Conservation (phyloP, 2,113 vertebrate species). For the Pithys albifrons region DNA sequence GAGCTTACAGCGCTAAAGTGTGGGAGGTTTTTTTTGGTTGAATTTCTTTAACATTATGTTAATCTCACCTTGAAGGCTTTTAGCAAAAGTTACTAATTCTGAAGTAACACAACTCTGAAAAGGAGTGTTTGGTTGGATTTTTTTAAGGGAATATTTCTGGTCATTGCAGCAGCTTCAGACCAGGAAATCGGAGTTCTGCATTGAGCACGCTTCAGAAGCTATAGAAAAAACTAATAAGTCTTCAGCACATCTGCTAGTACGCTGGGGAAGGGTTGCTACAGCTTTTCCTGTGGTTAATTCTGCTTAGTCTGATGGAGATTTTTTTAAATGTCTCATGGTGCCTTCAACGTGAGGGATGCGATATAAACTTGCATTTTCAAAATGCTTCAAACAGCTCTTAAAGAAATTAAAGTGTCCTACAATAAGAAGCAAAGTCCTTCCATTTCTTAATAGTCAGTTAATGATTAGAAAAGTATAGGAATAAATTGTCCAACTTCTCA, state of each 20-base stretch:
- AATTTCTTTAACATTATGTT: neutral
- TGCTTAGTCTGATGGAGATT: neutral
- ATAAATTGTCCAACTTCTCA: neutral
- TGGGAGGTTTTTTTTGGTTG: accelerated
- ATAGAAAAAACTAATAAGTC: neutral
- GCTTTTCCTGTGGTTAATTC: neutral
- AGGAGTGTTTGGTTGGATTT: neutral
- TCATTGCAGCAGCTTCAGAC: neutral
- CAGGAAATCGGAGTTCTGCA: neutral
- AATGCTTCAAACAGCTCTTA: neutral
- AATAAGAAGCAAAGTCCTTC: neutral
- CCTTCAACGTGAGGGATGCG: neutral
- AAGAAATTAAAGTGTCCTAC: neutral
- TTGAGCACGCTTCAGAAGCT: neutral
- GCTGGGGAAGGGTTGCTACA: neutral
- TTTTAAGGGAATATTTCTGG: neutral
- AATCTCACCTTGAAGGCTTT: neutral
- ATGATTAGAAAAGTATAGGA: neutral
- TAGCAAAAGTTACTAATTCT: neutral
- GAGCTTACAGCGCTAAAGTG: neutral
- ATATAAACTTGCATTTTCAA: neutral
- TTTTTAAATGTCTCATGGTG: neutral
- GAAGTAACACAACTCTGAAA: neutral
- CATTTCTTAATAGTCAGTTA: neutral
- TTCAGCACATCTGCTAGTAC: neutral